These are phyloP conservation scores for Ailuropoda melanoleuca DNA, from an alignment of 2,113 vertebrate species.

Conservation along the genomic window DNA sequence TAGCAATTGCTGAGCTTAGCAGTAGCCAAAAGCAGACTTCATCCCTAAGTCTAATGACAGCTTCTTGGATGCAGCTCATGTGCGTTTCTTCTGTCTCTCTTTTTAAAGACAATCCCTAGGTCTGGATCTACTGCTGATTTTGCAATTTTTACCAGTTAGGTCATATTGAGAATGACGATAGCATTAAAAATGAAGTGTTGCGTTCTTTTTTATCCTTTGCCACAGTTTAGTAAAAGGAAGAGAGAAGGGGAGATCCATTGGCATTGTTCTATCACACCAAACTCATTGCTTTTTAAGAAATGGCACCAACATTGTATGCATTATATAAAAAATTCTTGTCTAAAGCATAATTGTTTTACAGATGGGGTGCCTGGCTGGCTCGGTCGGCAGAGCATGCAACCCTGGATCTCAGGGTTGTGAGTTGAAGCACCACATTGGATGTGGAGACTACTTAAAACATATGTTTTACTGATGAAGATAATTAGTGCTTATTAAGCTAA, in stretches of 20 bases:
- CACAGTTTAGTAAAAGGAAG: conserved; percentile 2
- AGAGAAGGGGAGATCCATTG: not conserved
- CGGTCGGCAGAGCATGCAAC: not conserved
- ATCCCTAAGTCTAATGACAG: conserved; percentile 32
- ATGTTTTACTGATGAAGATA: not conserved
- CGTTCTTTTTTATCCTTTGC: not conserved
- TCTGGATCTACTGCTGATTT: conserved; percentile 61
- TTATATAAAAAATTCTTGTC: not conserved
- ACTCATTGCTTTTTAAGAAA: conserved; percentile 24
- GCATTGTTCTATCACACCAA: not conserved
- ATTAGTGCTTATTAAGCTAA: not conserved
- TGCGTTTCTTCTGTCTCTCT: not conserved
- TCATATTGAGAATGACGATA: conserved; percentile 57
- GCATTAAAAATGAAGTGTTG: conserved; percentile 47
- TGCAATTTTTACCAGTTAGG: conserved; percentile 62
- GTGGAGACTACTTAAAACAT: not conserved
- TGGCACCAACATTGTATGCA: not conserved
- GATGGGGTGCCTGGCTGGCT: not conserved
- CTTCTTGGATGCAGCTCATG: conserved; percentile 45
- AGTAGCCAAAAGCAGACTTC: conserved; percentile 37
- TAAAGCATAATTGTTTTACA: not conserved
- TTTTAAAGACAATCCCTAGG: conserved; percentile 56
- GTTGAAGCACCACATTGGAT: not conserved
- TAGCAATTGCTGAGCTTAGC: conserved; percentile 43
- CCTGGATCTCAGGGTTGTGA: not conserved